Base-by-base conservation (phyloP, 2,888 invertebrate species). In the Nowickia ferox region DNA sequence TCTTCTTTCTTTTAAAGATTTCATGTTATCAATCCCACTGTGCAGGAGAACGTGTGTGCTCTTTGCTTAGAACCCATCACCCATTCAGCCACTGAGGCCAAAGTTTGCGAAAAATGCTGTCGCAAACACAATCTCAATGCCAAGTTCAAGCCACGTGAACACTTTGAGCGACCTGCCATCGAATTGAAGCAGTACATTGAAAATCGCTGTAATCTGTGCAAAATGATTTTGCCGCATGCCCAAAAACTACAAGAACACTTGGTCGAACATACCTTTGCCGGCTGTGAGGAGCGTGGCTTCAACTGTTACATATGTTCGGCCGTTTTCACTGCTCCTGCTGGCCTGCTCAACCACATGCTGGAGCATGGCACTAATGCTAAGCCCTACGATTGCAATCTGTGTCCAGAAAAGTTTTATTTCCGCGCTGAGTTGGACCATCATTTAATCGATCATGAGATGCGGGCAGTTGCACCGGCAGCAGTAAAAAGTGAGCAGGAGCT, bases 181-280 rank as follows among this genome's bases (percentile, higher is more conserved):
- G 51, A 79, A 40, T 74, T 87, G 1, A 57, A 75, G 3, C 78
- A 81, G 38, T 94, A 93, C 76, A 83, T 91, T 17, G 93, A 92
- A 83, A 91, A 92, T 76, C 91, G 92, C 5, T 98, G 98, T 90
- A 95, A 96, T 86, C 94, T 98, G 2, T 98, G 98, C 90, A 94
- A 96, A 76, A 95, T 96, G 88, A 94, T 96, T 10, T 94, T 97
- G 61, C 95, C 96, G 61, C 96, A 97, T 1, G 96, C 97, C 0
- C 95, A 96, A 51, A 96, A 97, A 85, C 94, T 98, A 2, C 98
- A 97, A 92, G 95, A 96, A 83, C 98, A 98, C 91, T 94, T 98
- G 81, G 98, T 98, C 84, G 98, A 98, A 89, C 98, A 98, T 92
- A 97, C 97, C 0, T 98, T 97, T 90, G 96, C 96, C 40, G 97